Conservation (phyloP, 2,888 invertebrate species). For the Apamea epomidion region DNA sequence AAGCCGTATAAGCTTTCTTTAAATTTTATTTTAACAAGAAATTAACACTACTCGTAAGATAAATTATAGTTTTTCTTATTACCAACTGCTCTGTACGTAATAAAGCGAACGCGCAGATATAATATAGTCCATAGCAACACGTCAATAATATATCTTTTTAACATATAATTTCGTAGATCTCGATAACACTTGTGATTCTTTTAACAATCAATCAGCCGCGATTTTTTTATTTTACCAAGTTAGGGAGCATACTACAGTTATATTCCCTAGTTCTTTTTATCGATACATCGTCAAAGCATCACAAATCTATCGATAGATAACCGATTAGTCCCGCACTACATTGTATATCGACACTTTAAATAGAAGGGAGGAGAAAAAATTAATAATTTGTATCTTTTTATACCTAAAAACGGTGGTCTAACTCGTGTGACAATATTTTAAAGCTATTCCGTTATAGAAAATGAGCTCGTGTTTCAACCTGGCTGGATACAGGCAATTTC, state of each 20-base stretch:
- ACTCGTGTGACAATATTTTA: slow-evolving; percentile 87
- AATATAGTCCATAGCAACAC: slow-evolving; percentile 76
- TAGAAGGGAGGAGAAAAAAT: slow-evolving; percentile 72
- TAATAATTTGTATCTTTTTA: slow-evolving; percentile 71
- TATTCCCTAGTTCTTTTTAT: slow-evolving; percentile 3
- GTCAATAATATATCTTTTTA: slow-evolving; percentile 71
- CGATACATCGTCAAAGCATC: slow-evolving; percentile 47
- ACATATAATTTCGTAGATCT: slow-evolving; percentile 65
- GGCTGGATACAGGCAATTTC: slow-evolving; percentile 54
- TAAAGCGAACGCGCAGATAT: slow-evolving; percentile 58
- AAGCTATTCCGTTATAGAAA: slow-evolving; percentile 83
- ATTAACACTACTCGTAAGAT: slow-evolving; percentile 16
- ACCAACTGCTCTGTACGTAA: slow-evolving; percentile 22
- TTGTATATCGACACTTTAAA: slow-evolving; percentile 76
- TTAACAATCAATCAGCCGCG: slow-evolving; percentile 22
- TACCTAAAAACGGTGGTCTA: slow-evolving; percentile 88
- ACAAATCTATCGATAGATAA: slow-evolving; percentile 67
- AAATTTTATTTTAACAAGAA: slow-evolving; percentile 32
- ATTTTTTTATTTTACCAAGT: slow-evolving; percentile 4
- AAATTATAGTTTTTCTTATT: background rate
- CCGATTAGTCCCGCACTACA: slow-evolving; percentile 81
- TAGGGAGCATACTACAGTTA: background rate
- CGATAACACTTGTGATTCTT: slow-evolving; percentile 64
- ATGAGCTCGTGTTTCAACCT: slow-evolving; percentile 55
- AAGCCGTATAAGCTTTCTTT: slow-evolving; percentile 57